Evolutionary conservation across 2,888 invertebrate genomes (phyloP), one percentile per base, ranked within the genome.

Genomic region (Perizoma flavofasciatum): DNA sequence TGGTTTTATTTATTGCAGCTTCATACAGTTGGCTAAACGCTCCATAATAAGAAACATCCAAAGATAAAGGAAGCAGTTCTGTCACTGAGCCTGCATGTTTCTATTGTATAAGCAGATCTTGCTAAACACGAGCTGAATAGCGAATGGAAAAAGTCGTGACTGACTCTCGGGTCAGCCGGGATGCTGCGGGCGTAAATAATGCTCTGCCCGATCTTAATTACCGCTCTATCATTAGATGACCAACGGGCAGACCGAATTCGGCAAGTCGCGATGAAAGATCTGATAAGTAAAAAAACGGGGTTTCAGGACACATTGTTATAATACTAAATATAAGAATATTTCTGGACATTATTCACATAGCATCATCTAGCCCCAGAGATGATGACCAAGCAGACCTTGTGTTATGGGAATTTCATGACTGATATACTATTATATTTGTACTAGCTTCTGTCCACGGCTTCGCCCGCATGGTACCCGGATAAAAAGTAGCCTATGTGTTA

Each of bases 131-230:
- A 81, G 81, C 81, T 81, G 82, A 86, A 89, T 88, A 89, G 81
- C 82, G 81, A 85, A 83, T 85, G 86, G 85, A 86, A 88, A 84
- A 83, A 89, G 88, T 91, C 90, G 90, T 91, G 90, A 91, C 88
- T 83, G 80, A 79, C 78, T 85, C 80, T 72, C 79, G 77, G 88
- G 88, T 86, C 89, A 83, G 83, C 74, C 83, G 79, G 83, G 85
- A 85, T 81, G 89, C 90, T 88, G 81, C 86, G 80, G 90, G 90
- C 90, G 89, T 88, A 89, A 90, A 89, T 91, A 90, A 88, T 89
- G 83, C 86, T 81, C 83, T 82, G 88, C 84, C 89, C 83, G 82
- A 89, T 89, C 89, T 90, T 91, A 91, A 91, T 90, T 91, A 91
- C 90, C 90, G 86, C 81, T 82, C 86, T 84, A 91, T 91, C 90